Conservation (phyloP, 2,113 vertebrate genomes). For the Takifugu bimaculatus region DNA sequence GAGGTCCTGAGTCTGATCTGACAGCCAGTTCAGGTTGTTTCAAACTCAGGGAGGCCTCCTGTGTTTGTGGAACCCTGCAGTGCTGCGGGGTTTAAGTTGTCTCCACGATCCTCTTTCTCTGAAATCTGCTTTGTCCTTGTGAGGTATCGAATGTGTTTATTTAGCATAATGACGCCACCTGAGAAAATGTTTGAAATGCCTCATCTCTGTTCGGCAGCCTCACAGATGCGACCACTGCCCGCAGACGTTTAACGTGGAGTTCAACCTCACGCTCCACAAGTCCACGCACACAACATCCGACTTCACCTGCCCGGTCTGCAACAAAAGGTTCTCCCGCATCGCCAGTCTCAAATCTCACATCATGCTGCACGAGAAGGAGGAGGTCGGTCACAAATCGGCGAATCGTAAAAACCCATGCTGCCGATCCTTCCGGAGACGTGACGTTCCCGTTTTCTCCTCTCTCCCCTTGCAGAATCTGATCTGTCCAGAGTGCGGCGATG, state of each 20-base stretch:
- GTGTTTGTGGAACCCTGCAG: too few species aligned
- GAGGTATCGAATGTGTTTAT: background rate
- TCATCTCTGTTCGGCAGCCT: constrained; percentile 74
- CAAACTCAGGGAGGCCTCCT: too few species aligned
- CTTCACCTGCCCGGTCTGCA: constrained; percentile 90
- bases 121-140: background rate
- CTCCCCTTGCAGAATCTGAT: constrained; percentile 83
- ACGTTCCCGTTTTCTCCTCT: background rate
- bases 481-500: constrained; percentile 94
- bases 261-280: constrained; percentile 94
- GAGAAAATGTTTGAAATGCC: background rate
- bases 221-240: constrained; percentile 94
- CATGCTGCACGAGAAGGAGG: constrained; percentile 97
- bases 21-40: too few species aligned
- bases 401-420: background rate
- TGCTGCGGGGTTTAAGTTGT: too few species aligned
- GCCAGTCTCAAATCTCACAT: constrained; percentile 97
- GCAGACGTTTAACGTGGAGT: constrained; percentile 94
- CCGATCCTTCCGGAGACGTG: background rate
- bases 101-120: too few species aligned
- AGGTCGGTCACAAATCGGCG: constrained; percentile 72
- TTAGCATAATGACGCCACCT: background rate
- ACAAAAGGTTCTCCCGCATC: constrained; percentile 92
- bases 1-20: too few species aligned
- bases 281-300: constrained; percentile 89